Evolutionary conservation across 2,888 invertebrate species (phyloP), one percentile per base, ranked within the genome.

Genomic region (Teinopalpus imperialis): DNA sequence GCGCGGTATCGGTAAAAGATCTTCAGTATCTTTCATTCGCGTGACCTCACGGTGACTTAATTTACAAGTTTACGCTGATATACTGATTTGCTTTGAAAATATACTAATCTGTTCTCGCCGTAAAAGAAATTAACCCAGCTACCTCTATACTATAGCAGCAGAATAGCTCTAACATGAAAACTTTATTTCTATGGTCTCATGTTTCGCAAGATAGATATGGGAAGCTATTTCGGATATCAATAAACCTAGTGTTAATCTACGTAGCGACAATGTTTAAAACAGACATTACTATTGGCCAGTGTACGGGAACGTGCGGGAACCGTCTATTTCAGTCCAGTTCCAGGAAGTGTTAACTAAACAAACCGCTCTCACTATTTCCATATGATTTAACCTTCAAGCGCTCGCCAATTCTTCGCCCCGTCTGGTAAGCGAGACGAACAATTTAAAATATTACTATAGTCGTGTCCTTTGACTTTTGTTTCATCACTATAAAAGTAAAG

Each of bases 341-440:
- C 75, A 74, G 69, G 73, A 81, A 82, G 57, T 59, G 54, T 44
- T 63, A 63, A 65, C 54, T 57, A 56, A 54, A 65, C 65, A 61
- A 56, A 53, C 53, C 54, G 59, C 55, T 62, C 64, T 66, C 59
- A 54, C 56, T 59, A 69, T 67, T 72, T 64, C 56, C 59, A 68
- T 64, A 66, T 58, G 53, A 70, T 74, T 73, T 82, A 81, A 86
- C 83, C 85, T 85, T 83, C 78, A 79, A 71, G 65, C 65, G 68
- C 46, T 73, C 68, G 74, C 74, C 65, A 76, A 73, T 62, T 62
- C 54, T 66, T 52, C 56, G 61, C 58, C 53, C 57, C 53, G 72
- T 73, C 74, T 77, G 70, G 66, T 57, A 56, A 49, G 56, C 63
- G 69, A 77, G 71, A 74, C 69, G 59, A 29, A 26, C 7, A 10